A percentile compares a stretch with the other conserved stretches of the same genome.
Evolutionary conservation across 2,113 vertebrate genomes (phyloP).

Genomic region (Uria lomvia): DNA sequence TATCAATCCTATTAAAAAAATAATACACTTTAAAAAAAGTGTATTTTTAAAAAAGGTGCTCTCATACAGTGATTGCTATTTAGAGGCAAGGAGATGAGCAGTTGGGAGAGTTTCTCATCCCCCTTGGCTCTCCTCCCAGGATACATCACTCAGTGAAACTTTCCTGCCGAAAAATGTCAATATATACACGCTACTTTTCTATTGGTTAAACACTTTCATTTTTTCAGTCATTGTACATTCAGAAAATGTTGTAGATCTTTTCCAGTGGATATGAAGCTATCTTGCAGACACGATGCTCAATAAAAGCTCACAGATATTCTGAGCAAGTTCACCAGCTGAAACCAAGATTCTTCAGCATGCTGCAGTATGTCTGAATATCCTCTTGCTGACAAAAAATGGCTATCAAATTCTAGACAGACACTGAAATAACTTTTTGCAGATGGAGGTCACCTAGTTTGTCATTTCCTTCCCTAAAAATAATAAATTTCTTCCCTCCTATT

Average conservation of each 20-base stretch:
- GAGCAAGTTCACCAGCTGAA: neutral
- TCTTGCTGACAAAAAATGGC: neutral
- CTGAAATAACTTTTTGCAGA: neutral
- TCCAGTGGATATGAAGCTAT: neutral
- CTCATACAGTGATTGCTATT: neutral
- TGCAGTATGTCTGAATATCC: neutral
- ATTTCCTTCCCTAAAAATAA: neutral
- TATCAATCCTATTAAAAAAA: neutral
- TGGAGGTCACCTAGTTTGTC: neutral
- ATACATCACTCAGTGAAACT: neutral
- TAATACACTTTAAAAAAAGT: neutral
- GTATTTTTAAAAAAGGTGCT: neutral
- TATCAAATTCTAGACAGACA: neutral
- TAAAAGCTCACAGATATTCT: neutral
- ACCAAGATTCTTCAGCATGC: neutral
- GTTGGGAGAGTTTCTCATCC: neutral
- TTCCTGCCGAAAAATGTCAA: neutral
- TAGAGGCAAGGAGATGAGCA: neutral
- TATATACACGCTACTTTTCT: neutral
- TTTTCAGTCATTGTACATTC: neutral
- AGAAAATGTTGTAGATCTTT: neutral
- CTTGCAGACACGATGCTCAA: neutral
- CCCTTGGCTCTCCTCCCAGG: neutral
- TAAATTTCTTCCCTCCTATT: neutral
- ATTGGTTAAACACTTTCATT: neutral